Base-by-base conservation (phyloP, 2,797 vertebrate species). In the Channallabes apus region DNA sequence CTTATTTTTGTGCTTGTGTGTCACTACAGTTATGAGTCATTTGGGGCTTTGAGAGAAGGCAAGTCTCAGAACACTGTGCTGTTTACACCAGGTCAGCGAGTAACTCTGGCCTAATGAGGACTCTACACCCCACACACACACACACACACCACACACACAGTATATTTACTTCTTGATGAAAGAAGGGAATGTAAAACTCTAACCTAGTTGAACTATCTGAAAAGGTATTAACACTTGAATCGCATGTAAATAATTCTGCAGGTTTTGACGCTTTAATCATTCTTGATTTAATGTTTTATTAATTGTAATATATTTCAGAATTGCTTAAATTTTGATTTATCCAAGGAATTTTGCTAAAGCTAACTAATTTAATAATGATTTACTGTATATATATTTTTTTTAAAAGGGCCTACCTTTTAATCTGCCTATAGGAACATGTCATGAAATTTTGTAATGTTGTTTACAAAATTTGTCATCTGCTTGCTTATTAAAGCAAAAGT, bases 81-180 rank as follows among this genome's bases (percentile, higher is more conserved):
- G 0, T 94, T 96, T 82, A 95, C 92, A 93, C 94, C 96, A 84
- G 97, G 96, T 91, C 97, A 98, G 80, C 97, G 95, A 93, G 96
- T 98, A 0, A 99, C 97, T 75, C 92, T 99, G 89, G 98, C 98
- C 14, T 99, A 93, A 92, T 59, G 15, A 61, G 20, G 85, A 67
- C 35, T 58, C 27, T 0, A 20, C 51, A 58, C 38, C 65, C 67
- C 65, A 84, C 24, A 24, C 68, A 86, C 64, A 12, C 72, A 71
- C 6, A 68, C 35, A 35, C 29, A 69, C 41, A 32, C 32, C n/a
- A 72, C 61, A 67, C 67, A 86, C 64, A 12, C 72, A 71, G 76
- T 24, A 58, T 68, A 84, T 29, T 62, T 69, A 77, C 77, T 54
- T 62, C 38, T 58, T 35, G 14, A 58, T 11, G 12, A 80, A 59